Base-by-base conservation (phyloP, 2,888 invertebrate species). In the Macrosiphum euphorbiae region DNA sequence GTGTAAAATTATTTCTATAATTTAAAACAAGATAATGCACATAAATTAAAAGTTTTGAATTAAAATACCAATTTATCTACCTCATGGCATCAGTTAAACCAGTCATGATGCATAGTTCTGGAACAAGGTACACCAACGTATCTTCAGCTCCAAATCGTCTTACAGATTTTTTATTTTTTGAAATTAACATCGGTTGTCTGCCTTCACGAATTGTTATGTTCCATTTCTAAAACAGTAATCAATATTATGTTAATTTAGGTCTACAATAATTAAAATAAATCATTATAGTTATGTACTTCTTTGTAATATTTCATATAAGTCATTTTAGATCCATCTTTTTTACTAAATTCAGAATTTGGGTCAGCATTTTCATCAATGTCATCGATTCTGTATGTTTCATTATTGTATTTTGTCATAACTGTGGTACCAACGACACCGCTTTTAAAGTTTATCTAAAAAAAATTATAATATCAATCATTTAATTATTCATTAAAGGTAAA, bases 81-180 rank as follows among this genome's bases (percentile, higher is more conserved):
- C 97, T 96, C 97, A 97, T 97, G 0, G 96, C 96, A 92, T 97
- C 98, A 0, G 97, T 97, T 0, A 98, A 96, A 0, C 99, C 99
- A 0, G 99, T 99, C 95, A 98, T 97, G 0, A 97, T 97, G 95
- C 98, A 98, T 89, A 99, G 96, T 96, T 99, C 98, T 0, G 99
- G 99, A 20, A 99, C 96, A 7, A 99, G 96, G 95, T 97, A 97
- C 13, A 98, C 97, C 0, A 97, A 95, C 94, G 98, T 97, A 95
- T 97, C 96, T 0, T 98, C 98, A 92, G 98, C 97, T 92, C 98
- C 97, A 35, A 97, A 96, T 95, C 98, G 98, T 78, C 97, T 97
- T 2, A 92, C 85, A 97, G 96, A 92, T 47, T 67, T 92, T 95
- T 97, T 97, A 0, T 97, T 96, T 5, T 97, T 96, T 0, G 98